Evolutionary conservation across 2,888 invertebrate genomes (phyloP).

Genomic region (Polymixis flavicincta): DNA sequence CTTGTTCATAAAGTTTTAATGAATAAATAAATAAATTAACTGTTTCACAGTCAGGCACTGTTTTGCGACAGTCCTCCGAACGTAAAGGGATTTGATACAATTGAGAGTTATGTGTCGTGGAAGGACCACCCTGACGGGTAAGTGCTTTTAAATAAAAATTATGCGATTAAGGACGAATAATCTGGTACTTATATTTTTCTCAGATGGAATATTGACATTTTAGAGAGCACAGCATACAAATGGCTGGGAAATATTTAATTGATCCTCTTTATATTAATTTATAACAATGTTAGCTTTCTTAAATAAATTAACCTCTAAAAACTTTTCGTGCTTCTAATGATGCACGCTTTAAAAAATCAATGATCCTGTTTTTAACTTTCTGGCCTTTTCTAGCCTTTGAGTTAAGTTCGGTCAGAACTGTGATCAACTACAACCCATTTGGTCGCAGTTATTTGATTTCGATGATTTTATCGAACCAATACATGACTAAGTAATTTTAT

Average conservation of each 20-base stretch:
- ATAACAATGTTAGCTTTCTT: background rate
- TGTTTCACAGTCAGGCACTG: conserved; percentile 16
- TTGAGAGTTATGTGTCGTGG: conserved; percentile 48
- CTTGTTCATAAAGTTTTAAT: too few relatives aligned
- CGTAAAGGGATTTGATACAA: conserved; percentile 38
- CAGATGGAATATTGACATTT: background rate
- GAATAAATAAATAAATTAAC: background rate
- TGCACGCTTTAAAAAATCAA: background rate
- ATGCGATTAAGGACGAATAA: background rate
- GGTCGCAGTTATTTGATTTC: background rate
- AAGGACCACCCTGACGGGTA: conserved; percentile 46
- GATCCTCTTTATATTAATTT: background rate
- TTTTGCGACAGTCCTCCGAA: conserved; percentile 30
- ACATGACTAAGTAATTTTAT: background rate
- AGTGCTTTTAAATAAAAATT: conserved; percentile 2
- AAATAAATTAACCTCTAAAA: background rate
- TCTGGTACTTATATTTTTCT: background rate
- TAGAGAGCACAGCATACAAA: background rate
- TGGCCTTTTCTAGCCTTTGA: background rate
- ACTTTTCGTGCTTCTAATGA: background rate
- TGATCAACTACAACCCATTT: too few relatives aligned
- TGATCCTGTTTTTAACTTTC: background rate
- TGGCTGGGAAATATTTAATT: background rate
- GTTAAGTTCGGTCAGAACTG: background rate
- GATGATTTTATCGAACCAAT: too few relatives aligned